Evolutionary conservation across 2,888 invertebrate species (phyloP), one percentile per base, ranked within the genome.

Genomic region (Heliconius hortense): DNA sequence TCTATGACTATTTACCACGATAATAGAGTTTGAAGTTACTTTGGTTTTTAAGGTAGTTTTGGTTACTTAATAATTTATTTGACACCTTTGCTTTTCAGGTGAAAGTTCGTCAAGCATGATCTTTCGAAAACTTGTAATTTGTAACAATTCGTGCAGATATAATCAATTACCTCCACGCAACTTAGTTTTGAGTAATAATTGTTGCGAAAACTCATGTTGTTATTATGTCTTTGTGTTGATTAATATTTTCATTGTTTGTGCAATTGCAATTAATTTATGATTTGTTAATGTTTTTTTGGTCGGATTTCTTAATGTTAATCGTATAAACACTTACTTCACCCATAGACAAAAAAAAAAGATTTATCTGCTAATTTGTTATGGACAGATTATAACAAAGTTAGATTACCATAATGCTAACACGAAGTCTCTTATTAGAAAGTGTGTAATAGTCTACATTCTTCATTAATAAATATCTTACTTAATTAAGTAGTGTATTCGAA

Each of bases 21-120:
- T n/a, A 60, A 60, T 26, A 24, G n/a, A 60, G 28, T 10, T n/a
- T 7, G 24, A 67, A 28, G 48, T 21, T 26, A 28, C 18, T 18
- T 53, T 28, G 15, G 4, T 59, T 15, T 7, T 35, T 24, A 35
- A 59, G 2, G 43, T 43, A 43, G 18, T 48, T 18, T 48, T 35
- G 24, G 28, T 75, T 66, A 66, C 56, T 10, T 69, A 72, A 73
- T 76, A 60, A 60, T 59, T 72, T 68, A 66, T 75, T 76, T 68
- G 68, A 82, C 81, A 82, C 59, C 21, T 56, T 26, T 60, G 21
- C 31, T 85, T 82, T 81, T 86, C 82, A 80, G 79, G 88, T 87
- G 90, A 90, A 90, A 90, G 90, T 87, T 83, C 81, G 81, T 83
- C 83, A 83, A 72, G 82, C 81, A 83, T 84, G 82, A 78, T 85